Base-by-base conservation (phyloP, 2,797 vertebrate genomes). In the Oceanodroma leucorhoa region DNA sequence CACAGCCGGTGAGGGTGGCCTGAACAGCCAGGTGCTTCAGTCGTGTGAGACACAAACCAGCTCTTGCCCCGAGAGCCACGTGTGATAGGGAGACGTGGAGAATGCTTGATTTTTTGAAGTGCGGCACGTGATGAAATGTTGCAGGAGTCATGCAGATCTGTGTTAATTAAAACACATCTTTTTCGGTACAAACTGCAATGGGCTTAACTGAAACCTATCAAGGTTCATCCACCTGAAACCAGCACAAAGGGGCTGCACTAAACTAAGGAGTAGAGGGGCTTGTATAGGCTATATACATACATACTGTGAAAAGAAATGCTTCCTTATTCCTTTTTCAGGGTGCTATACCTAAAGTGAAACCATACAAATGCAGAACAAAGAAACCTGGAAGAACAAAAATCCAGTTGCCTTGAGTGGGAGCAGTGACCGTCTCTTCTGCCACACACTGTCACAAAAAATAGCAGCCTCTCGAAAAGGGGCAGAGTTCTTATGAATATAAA, bases 261-360 rank as follows among this genome's bases (percentile, higher is more conserved):
- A 58, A 10, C 34, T 41, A 40, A 62, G 55, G 29, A 67, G 19
- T 22, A 54, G 50, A 70, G 22, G 6, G 3, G 8, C 36, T 71
- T 3, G 1, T 50, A 21, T 29, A 40, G 4, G 9, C 2, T 34
- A 0, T 11, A 20, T 45, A 7, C 14, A 3, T 29, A n/a, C 8
- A 23, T 8, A 13, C 6, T 26, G 16, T 57, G 40, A 53, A 58
- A 41, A 79, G 23, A 55, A 76, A 26, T 58, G 20, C n/a, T 88
- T 65, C 79, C 46, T 66, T 81, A 76, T 51, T 83, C 62, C n/a
- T 55, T 5, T 88, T 90, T 78, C 54, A 55, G 41, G 22, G 24
- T 61, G 32, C 53, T 83, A 2, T 41, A 50, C 5, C 27, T 57
- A 24, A 80, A 83, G 40, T 11, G 45, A 65, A 64, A 50, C 10